A percentile compares a stretch with the other conserved stretches of the same genome.
Evolutionary conservation across 2,113 vertebrate genomes (phyloP).

Genomic region (Trinectes maculatus): DNA sequence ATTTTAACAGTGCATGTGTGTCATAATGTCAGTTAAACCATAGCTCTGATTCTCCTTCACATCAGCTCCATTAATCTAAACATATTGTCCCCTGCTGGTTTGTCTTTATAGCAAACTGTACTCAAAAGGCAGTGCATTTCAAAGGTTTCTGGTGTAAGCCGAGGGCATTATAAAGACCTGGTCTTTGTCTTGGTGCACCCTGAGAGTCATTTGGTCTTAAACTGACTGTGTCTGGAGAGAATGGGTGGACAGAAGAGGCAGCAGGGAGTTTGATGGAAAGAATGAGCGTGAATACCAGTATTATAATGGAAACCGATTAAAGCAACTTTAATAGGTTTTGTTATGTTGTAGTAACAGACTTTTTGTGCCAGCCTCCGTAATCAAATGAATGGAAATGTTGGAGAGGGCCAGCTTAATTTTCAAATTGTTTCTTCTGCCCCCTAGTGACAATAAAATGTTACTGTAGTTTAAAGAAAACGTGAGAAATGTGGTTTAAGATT

Average conservation of each 20-base stretch:
- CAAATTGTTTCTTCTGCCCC: neutral
- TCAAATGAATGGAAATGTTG: too few relatives aligned
- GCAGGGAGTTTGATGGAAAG: conserved; percentile 7
- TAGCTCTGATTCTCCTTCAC: neutral
- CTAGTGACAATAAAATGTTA: neutral
- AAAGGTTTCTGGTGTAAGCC: conserved; percentile 13
- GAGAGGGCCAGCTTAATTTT: neutral
- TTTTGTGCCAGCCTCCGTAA: too few relatives aligned
- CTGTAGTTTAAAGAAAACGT: neutral
- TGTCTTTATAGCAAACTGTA: neutral
- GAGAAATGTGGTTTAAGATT: neutral
- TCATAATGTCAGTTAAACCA: neutral
- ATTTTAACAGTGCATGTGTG: neutral
- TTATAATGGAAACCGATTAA: neutral
- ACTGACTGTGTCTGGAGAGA: neutral
- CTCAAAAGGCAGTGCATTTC: conserved; percentile 39
- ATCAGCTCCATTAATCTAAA: neutral
- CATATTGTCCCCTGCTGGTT: conserved; percentile 12
- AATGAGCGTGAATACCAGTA: too few relatives aligned
- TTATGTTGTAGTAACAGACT: too few relatives aligned
- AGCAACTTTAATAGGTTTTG: too few relatives aligned
- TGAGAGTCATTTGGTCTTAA: conserved; percentile 19
- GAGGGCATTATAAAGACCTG: neutral
- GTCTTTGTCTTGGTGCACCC: conserved; percentile 9
- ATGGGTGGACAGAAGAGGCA: conserved; percentile 13